phyloP scores from a whole-genome alignment of 2,797 vertebrate genomes.

The Streptopelia turtur region DNA sequence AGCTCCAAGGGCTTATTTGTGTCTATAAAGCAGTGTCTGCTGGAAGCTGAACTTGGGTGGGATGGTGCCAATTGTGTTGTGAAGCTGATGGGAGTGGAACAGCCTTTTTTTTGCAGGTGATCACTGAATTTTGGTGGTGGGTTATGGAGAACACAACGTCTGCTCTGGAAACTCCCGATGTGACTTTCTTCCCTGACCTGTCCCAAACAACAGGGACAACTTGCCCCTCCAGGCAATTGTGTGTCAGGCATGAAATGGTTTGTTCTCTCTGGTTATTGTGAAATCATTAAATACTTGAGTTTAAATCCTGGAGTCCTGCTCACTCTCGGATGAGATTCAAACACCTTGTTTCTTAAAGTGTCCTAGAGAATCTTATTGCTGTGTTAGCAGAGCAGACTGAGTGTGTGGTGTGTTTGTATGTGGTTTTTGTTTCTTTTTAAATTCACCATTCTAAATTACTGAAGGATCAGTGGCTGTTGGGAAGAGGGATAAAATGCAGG shows the following conservation, averaged over 20 bases:
- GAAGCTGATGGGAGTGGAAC: not conserved
- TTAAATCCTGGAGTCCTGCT: not conserved
- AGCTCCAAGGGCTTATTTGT: not conserved
- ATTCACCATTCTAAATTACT: not conserved
- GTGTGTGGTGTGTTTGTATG: not conserved
- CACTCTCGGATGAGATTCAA: not conserved
- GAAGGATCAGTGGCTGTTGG: not conserved
- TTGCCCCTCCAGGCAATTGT: not conserved
- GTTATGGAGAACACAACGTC: not conserved
- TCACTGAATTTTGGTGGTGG: not conserved
- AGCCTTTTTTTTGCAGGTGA: not conserved
- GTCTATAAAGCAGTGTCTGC: not conserved
- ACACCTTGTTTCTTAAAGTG: not conserved
- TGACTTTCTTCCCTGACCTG: not conserved
- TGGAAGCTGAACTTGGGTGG: not conserved
- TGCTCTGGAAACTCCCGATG: not conserved
- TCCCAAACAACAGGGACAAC: not conserved
- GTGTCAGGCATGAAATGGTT: not conserved
- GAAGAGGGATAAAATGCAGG: not conserved
- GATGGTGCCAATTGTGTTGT: not conserved
- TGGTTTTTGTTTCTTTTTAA: not conserved
- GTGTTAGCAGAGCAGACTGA: not conserved
- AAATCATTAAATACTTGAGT: fast-evolving
- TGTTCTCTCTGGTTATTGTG: not conserved
- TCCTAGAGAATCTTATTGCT: not conserved